Conservation (phyloP, 1,140 invertebrate species). For the Cyclargus thomasi region DNA sequence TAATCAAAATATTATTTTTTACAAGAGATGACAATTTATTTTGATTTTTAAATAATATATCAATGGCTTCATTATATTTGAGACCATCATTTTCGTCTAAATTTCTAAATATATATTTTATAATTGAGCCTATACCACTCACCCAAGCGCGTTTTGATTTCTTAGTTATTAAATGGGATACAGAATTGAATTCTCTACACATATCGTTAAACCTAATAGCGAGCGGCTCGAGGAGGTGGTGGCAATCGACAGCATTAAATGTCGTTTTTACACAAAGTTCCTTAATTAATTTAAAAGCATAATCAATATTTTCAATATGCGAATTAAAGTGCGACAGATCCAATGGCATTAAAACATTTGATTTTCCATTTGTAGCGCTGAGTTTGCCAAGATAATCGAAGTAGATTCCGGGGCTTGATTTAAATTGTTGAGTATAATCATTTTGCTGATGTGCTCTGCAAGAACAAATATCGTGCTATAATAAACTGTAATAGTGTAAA, state of each 20-base stretch:
- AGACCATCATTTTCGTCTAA: conserved; percentile 27
- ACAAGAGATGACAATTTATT: conserved; percentile 25
- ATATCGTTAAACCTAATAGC: conserved; percentile 19
- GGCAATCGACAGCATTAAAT: conserved; percentile 15
- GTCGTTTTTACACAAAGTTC: conserved; percentile 5
- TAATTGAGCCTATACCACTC: conserved; percentile 24
- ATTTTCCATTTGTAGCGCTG: conserved; percentile 28
- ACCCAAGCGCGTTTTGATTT: conserved; percentile 28
- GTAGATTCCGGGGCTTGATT: conserved; percentile 29
- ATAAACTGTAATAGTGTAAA: background rate
- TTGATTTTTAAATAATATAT: conserved; percentile 21
- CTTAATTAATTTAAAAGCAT: background rate
- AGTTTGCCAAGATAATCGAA: conserved; percentile 30
- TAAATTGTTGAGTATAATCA: conserved; percentile 22
- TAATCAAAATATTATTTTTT: conserved; percentile 29
- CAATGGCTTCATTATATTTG: conserved; percentile 26
- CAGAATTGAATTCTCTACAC: conserved; percentile 22
- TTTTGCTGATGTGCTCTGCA: background rate
- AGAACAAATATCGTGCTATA: background rate
- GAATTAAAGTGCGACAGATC: conserved; percentile 32
- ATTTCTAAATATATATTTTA: conserved; percentile 29
- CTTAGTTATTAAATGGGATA: conserved; percentile 25
- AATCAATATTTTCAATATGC: conserved; percentile 30
- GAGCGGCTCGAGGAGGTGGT: conserved; percentile 19
- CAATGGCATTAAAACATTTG: conserved; percentile 31